Conservation (phyloP, 2,113 vertebrate species). For the Dromaius novaehollandiae region DNA sequence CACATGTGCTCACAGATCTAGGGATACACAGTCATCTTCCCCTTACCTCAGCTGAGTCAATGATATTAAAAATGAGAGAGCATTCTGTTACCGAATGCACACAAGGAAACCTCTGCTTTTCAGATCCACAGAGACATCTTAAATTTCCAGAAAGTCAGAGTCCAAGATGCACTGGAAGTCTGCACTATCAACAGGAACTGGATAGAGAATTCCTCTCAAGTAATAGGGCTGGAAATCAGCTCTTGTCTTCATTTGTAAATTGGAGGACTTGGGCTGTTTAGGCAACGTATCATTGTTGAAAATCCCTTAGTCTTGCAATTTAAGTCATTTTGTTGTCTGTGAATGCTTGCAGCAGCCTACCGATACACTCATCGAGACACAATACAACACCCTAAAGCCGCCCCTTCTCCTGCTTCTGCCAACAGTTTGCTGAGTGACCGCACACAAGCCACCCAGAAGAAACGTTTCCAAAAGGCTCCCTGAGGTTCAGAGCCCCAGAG, state of each 20-base stretch:
- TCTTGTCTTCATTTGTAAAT: neutral
- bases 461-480: neutral
- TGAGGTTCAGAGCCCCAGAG: neutral
- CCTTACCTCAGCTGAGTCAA: neutral
- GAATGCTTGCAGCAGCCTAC: neutral
- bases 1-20: fast-evolving
- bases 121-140: neutral
- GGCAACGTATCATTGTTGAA: neutral
- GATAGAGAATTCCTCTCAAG: neutral
- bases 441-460: neutral
- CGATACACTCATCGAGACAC: neutral
- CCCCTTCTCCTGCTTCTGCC: neutral
- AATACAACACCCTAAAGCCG: neutral
- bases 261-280: neutral
- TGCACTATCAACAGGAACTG: neutral
- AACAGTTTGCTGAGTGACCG: neutral
- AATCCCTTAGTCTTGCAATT: neutral
- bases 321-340: neutral
- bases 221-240: neutral
- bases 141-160: neutral
- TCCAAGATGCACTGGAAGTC: neutral
- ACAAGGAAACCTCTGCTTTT: neutral
- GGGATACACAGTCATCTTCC: neutral
- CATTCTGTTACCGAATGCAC: neutral
- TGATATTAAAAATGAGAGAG: neutral